Conservation (phyloP, 2,113 vertebrate genomes). For the Callithrix jacchus region DNA sequence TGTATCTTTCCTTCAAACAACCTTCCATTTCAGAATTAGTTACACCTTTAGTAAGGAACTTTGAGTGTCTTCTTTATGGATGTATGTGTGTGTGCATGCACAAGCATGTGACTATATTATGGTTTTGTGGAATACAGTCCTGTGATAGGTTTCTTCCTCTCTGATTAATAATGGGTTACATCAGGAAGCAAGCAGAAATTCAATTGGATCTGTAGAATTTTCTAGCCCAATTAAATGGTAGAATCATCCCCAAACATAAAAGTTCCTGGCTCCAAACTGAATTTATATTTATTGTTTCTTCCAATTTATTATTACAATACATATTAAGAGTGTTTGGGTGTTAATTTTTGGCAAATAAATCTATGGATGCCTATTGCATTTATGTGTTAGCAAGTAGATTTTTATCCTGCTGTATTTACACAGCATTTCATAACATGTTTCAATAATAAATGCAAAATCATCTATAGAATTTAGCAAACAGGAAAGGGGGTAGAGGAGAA, state of each 20-base stretch:
- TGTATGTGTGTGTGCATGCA: too few relatives aligned
- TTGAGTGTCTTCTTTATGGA: neutral
- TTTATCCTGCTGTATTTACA: slow-evolving; percentile 60
- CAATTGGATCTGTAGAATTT: slow-evolving; percentile 5
- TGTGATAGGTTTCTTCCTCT: slow-evolving; percentile 3
- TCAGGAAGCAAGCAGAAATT: neutral
- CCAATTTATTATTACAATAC: slow-evolving; percentile 42
- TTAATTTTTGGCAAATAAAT: slow-evolving; percentile 62
- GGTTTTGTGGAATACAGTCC: neutral
- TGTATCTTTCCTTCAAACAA: neutral
- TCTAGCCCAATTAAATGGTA: slow-evolving; percentile 51
- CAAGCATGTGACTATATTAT: neutral
- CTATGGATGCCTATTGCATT: slow-evolving; percentile 44
- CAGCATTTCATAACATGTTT: slow-evolving; percentile 53
- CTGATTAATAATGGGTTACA: neutral
- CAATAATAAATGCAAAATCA: neutral
- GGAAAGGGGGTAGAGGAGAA: neutral
- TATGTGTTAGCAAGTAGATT: slow-evolving; percentile 69
- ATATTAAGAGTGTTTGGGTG: neutral
- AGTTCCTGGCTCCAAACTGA: slow-evolving; percentile 43
- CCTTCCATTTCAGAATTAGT: neutral
- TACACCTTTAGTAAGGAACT: neutral
- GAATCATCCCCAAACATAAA: slow-evolving; percentile 51
- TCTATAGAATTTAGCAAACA: slow-evolving; percentile 6
- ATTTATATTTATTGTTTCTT: slow-evolving; percentile 35